Evolutionary conservation across 2,113 vertebrate species (phyloP).

Genomic region (Psephotus haematonotus): DNA sequence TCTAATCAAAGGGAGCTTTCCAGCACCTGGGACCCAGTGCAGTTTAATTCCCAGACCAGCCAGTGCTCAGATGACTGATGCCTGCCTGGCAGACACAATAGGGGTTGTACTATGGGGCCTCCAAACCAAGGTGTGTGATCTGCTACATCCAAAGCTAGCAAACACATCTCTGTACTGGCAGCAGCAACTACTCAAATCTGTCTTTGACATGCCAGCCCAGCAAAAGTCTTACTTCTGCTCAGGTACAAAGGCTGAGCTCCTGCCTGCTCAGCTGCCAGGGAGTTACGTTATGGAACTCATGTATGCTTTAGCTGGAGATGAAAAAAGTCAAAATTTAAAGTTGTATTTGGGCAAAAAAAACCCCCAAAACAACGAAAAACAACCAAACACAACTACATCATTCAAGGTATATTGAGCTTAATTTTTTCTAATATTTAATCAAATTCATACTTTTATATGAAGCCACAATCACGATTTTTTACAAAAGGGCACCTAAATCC

Average conservation of each 20-base stretch:
- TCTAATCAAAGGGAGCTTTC: not conserved
- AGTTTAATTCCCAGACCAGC: not conserved
- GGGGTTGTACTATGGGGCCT: not conserved
- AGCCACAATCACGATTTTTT: not conserved
- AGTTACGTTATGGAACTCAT: not conserved
- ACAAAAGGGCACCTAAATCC: not conserved
- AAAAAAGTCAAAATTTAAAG: not conserved
- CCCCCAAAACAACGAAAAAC: too few relatives aligned
- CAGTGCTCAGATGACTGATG: not conserved
- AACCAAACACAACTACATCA: not conserved
- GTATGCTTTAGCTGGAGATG: not conserved
- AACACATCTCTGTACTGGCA: not conserved
- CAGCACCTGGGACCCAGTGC: not conserved
- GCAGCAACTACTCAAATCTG: not conserved
- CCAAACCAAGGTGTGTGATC: accelerated
- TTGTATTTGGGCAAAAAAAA: not conserved
- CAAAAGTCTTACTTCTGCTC: not conserved
- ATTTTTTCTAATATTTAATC: not conserved
- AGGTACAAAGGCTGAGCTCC: not conserved
- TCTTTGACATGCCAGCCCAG: accelerated
- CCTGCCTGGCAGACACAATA: not conserved
- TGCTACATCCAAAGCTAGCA: not conserved
- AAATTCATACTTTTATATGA: not conserved
- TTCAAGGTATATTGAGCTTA: not conserved
- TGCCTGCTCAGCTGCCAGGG: not conserved